Base-by-base conservation (phyloP, 2,888 invertebrate species). In the Automeris io region DNA sequence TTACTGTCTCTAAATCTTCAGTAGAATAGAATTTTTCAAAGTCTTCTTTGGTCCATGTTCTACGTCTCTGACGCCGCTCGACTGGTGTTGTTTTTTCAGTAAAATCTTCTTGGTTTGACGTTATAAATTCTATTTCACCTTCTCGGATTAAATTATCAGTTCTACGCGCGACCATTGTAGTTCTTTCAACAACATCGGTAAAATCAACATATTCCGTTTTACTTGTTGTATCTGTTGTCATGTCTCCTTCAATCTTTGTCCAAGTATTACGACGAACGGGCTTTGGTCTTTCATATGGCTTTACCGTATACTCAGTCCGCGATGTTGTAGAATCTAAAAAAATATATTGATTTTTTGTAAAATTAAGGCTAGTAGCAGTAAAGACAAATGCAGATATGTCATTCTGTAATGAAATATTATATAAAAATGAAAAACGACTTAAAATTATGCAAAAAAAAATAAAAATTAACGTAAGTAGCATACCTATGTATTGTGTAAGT, bases 201-300 rank as follows among this genome's bases (percentile, higher is more conserved):
- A 90, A 89, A 67, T 92, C 91, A 40, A 92, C 78, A 56, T 87
- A 93, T 71, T 93, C 92, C 0, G 90, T 87, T 65, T 89, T 86
- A 35, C 81, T 88, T 11, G 93, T 93, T 3, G 93, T 93, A 53
- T 92, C 91, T 26, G 90, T 90, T 29, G 73, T 88, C 72, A 93
- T 90, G 39, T 93, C 93, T 19, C 93, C 93, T 74, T 92, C 93
- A 31, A 92, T 79, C 70, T 93, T 93, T 0, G 93, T 93, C 88
- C 91, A 93, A 1, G 93, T 94, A 57, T 93, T 92, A 37, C 93
- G 88, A 51, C 93, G 85, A 33, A 92, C 89, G 41, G 90, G 89
- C 57, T 81, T 88, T 29, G 91, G 88, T 55, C 91, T 80, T 68
- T 91, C 92, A 4, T 88, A 83, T 45, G 89, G 88, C 67, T 90